phyloP scores from a whole-genome alignment of 64 coral and sea anemone genomes.

The Cladopsammia gracilis region DNA sequence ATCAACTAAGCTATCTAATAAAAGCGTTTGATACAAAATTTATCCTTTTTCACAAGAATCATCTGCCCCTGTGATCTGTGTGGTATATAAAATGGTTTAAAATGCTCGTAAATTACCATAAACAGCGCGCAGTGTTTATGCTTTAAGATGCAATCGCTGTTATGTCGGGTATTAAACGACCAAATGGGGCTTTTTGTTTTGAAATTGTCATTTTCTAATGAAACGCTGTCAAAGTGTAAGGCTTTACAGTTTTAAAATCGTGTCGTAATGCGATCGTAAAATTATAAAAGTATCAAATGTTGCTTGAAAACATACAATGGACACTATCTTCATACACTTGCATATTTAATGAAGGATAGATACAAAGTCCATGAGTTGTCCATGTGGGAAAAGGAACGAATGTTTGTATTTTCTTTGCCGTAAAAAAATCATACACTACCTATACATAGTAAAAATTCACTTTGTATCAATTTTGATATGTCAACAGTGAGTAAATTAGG shows the following conservation, averaged over 20 bases:
- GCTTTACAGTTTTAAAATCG: no score
- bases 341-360: not conserved
- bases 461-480: no score
- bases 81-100: not conserved
- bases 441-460: no score
- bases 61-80: not conserved
- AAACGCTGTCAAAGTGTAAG: no score
- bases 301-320: no score
- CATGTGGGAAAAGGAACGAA: no score
- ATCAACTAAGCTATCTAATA: not conserved
- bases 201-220: no score
- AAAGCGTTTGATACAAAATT: not conserved
- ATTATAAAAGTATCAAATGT: no score
- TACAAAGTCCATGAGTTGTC: not conserved
- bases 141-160: not conserved
- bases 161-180: not conserved
- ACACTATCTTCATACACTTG: not conserved
- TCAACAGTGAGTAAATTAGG: no score
- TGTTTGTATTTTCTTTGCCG: not conserved
- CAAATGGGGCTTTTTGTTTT: not conserved
- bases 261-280: no score
- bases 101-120: not conserved
- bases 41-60: not conserved
- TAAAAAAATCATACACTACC: not conserved
- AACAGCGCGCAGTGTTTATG: not conserved